Conservation (phyloP, 37 sponge, comb jelly and placozoan genomes). For the Lycopodina hypogea region DNA sequence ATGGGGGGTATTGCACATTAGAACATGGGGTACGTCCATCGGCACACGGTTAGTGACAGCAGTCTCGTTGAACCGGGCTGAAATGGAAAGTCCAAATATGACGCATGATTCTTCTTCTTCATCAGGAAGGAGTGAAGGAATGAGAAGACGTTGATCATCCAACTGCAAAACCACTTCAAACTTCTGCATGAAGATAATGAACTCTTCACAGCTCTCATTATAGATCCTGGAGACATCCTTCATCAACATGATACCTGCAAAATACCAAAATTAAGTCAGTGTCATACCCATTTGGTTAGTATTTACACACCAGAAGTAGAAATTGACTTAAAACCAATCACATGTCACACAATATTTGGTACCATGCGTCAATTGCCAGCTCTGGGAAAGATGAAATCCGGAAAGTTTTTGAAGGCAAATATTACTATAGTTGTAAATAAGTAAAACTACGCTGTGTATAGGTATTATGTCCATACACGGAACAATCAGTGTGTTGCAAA, state of each 20-base stretch:
- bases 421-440: no score
- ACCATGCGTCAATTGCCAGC: no score
- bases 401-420: no score
- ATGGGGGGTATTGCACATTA: constrained; percentile 22
- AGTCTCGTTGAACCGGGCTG: neutral
- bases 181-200: constrained; percentile 67
- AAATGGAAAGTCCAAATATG: constrained; percentile 10
- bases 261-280: neutral
- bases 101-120: constrained; percentile 33
- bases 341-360: no score
- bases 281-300: neutral
- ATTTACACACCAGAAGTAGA: neutral
- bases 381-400: no score
- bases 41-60: neutral
- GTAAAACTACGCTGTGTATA: no score
- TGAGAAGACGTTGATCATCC: constrained; percentile 50
- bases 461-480: no score
- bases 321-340: neutral
- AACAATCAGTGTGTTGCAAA: no score
- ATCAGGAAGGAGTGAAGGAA: constrained; percentile 81
- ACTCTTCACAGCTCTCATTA: constrained; percentile 12
- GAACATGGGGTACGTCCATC: constrained; percentile 29
- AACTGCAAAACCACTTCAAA: constrained; percentile 77
- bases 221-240: constrained; percentile 37
- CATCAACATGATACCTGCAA: constrained; percentile 55